Evolutionary conservation across 1,140 invertebrate species (phyloP).

Genomic region (Arctopsyche grandis): DNA sequence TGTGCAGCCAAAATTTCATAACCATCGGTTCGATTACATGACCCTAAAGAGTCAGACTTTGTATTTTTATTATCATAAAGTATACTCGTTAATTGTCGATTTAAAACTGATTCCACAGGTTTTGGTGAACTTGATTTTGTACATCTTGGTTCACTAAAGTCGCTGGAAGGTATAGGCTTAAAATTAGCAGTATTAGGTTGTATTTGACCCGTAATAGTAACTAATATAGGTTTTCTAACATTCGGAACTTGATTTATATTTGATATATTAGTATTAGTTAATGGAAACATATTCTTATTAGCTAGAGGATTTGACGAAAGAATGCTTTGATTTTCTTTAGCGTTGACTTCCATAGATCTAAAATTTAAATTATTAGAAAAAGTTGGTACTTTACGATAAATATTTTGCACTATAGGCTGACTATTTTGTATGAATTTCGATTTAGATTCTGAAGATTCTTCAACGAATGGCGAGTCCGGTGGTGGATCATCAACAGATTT

Average conservation of each 20-base stretch:
- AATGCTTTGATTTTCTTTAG: conserved; percentile 48
- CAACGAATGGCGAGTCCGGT: conserved; percentile 1
- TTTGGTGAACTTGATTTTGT: conserved; percentile 50
- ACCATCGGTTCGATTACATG: conserved; percentile 27
- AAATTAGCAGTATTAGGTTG: conserved; percentile 52
- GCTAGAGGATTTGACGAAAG: conserved; percentile 52
- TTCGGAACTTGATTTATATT: conserved; percentile 48
- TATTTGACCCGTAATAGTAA: conserved; percentile 44
- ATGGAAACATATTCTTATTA: conserved; percentile 46
- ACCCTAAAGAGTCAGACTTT: conserved; percentile 15
- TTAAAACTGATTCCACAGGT: conserved; percentile 51
- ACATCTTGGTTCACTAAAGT: conserved; percentile 40
- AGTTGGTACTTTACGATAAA: conserved; percentile 42
- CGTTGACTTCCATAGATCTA: conserved; percentile 37
- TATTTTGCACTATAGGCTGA: conserved; percentile 40
- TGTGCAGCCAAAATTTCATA: conserved; percentile 44
- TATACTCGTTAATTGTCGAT: conserved; percentile 46
- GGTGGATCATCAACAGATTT: conserved; percentile 41
- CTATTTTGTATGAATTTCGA: conserved; percentile 40
- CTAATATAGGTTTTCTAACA: conserved; percentile 47
- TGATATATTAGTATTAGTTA: conserved; percentile 44
- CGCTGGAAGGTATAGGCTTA: conserved; percentile 48
- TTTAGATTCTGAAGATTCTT: conserved; percentile 1
- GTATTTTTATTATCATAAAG: conserved; percentile 45
- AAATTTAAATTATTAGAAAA: conserved; percentile 37